Percentiles rank a stretch among this genome's conserved stretches.
phyloP scores from a whole-genome alignment of 1,140 invertebrate genomes.

The Diplogasteroides magnus region DNA sequence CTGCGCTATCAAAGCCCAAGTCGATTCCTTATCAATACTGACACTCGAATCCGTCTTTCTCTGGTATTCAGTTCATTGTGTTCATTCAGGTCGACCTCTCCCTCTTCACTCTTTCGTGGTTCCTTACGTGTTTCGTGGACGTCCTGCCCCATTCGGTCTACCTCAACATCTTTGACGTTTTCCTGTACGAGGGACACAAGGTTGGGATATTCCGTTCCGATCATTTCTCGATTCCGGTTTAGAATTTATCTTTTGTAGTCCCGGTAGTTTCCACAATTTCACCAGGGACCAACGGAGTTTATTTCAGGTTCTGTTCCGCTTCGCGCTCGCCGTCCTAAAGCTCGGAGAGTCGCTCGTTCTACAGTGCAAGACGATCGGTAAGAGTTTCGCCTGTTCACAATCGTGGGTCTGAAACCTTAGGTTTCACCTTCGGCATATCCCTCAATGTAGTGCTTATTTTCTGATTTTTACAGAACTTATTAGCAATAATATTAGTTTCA shows the following conservation, averaged over 20 bases:
- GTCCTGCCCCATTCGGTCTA: slow-evolving; percentile 61
- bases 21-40: background rate
- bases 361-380: slow-evolving; percentile 43
- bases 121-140: slow-evolving; percentile 64
- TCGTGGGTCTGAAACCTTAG: too few relatives aligned
- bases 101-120: slow-evolving; percentile 64
- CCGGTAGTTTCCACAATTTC: too few relatives aligned
- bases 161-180: slow-evolving; percentile 63
- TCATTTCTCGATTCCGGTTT: too few relatives aligned
- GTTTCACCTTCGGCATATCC: too few relatives aligned
- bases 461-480: too few relatives aligned
- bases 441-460: too few relatives aligned
- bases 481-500: too few relatives aligned
- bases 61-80: background rate
- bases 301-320: slow-evolving; percentile 58
- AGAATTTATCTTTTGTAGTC: too few relatives aligned
- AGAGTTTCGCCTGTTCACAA: slow-evolving; percentile 35
- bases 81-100: slow-evolving; percentile 57
- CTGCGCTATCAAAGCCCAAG: background rate
- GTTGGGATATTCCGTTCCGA: slow-evolving; percentile 49
- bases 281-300: too few relatives aligned
- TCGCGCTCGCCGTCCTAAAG: slow-evolving; percentile 62
- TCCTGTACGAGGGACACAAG: slow-evolving; percentile 64
- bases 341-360: slow-evolving; percentile 60
- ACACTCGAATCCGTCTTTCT: too few relatives aligned